phyloP scores from a whole-genome alignment of 2,797 vertebrate species.

The Sorex maritimensis region DNA sequence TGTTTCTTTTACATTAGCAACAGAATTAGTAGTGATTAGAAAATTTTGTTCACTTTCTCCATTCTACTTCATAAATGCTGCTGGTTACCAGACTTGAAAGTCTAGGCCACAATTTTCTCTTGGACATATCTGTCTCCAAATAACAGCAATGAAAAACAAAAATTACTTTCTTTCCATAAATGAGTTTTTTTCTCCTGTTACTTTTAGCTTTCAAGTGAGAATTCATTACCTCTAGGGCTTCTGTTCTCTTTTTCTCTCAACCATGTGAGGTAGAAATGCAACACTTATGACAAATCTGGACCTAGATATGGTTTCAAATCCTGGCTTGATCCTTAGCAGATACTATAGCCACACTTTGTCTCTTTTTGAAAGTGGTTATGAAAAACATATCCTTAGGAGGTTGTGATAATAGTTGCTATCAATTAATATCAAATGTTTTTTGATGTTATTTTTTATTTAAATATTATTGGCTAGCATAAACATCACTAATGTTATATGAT shows the following conservation, averaged over 20 bases:
- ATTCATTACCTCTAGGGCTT: no score
- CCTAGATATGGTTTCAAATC: no score
- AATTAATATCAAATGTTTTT: neutral
- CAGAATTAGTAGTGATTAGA: no score
- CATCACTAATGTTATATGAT: neutral
- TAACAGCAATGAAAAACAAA: neutral
- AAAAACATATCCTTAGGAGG: neutral
- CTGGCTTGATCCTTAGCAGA: neutral
- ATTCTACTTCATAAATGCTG: no score
- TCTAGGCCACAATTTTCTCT: neutral
- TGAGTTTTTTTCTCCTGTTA: neutral
- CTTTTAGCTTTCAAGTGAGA: neutral
- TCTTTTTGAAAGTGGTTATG: neutral
- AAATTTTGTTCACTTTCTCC: no score
- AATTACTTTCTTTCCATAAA: neutral
- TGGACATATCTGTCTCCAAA: neutral
- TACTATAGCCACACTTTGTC: neutral
- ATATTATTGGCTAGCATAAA: neutral
- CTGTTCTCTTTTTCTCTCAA: no score
- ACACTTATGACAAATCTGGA: no score
- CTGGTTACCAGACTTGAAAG: neutral
- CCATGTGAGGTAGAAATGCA: no score
- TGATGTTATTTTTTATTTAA: neutral
- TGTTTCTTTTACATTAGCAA: no score
- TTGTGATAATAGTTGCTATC: constrained; percentile 10